Conservation (phyloP, 1,140 invertebrate species). For the Euborellia annulipes region DNA sequence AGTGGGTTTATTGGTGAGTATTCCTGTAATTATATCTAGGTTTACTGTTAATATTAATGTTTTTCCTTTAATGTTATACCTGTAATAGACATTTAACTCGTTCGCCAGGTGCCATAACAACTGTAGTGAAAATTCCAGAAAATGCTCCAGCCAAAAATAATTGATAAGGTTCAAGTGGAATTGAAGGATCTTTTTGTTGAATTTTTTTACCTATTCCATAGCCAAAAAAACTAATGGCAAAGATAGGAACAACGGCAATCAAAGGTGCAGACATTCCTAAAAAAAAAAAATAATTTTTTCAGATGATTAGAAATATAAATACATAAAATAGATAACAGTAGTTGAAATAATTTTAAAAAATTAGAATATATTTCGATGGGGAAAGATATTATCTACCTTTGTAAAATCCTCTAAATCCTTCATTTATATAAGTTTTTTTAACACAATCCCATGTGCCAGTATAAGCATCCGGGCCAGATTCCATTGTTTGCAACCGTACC, state of each 20-base stretch:
- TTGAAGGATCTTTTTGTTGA: slow-evolving; percentile 31
- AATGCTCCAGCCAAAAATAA: slow-evolving; percentile 43
- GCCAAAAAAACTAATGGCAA: slow-evolving; percentile 48
- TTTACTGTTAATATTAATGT: too few species aligned
- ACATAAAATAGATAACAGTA: too few species aligned
- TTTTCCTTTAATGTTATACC: too few species aligned
- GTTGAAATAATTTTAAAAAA: too few species aligned
- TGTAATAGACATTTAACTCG: slow-evolving; percentile 53
- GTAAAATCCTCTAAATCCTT: slow-evolving; percentile 31
- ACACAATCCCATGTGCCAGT: slow-evolving; percentile 45
- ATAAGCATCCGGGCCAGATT: slow-evolving; percentile 36
- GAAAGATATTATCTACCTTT: slow-evolving; percentile 19
- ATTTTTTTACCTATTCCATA: slow-evolving; percentile 44
- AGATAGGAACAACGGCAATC: slow-evolving; percentile 23
- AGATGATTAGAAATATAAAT: neutral
- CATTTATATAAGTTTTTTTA: slow-evolving; percentile 39
- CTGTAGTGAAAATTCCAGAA: slow-evolving; percentile 41
- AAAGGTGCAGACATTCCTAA: slow-evolving; percentile 24
- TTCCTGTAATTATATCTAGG: too few species aligned
- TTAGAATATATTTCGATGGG: too few species aligned
- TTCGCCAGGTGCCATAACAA: slow-evolving; percentile 53
- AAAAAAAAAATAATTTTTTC: neutral
- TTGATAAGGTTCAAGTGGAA: slow-evolving; percentile 34
- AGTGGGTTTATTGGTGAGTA: too few species aligned
- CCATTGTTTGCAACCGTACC: slow-evolving; percentile 36